These are phyloP conservation scores for Pycnonotus jocosus DNA, from an alignment of 2,113 vertebrate genomes.

Conservation along the genomic window DNA sequence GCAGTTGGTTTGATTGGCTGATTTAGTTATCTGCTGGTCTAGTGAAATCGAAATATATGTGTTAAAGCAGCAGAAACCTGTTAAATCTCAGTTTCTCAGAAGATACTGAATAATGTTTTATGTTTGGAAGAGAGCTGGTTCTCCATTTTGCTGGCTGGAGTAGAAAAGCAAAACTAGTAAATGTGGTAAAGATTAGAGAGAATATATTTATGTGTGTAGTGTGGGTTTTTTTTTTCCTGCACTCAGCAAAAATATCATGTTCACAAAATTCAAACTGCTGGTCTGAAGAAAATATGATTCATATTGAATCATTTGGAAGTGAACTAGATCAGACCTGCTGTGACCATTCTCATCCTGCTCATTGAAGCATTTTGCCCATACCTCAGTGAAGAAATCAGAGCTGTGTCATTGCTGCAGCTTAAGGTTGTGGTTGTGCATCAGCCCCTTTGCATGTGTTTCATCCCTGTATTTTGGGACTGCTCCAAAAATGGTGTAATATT, in stretches of 20 bases:
- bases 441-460: not conserved
- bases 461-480: not conserved
- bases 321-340: not conserved
- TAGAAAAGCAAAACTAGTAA: not conserved
- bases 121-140: not conserved
- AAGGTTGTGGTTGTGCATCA: not conserved
- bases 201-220: not conserved
- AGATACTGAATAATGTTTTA: not conserved
- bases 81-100: not conserved
- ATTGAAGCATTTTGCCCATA: not conserved
- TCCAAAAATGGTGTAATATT: not conserved
- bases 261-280: not conserved
- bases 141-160: not conserved
- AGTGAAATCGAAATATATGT: not conserved
- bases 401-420: not conserved
- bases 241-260: not conserved
- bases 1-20: not conserved
- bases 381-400: not conserved
- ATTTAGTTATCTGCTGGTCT: not conserved
- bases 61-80: not conserved
- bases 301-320: not conserved
- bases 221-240: not conserved
- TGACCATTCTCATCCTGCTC: not conserved
- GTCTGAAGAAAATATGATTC: constrained; percentile 1
- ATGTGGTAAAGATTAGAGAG: not conserved